Evolutionary conservation across 2,888 invertebrate species (phyloP).

Genomic region (Nomada lathburiana): DNA sequence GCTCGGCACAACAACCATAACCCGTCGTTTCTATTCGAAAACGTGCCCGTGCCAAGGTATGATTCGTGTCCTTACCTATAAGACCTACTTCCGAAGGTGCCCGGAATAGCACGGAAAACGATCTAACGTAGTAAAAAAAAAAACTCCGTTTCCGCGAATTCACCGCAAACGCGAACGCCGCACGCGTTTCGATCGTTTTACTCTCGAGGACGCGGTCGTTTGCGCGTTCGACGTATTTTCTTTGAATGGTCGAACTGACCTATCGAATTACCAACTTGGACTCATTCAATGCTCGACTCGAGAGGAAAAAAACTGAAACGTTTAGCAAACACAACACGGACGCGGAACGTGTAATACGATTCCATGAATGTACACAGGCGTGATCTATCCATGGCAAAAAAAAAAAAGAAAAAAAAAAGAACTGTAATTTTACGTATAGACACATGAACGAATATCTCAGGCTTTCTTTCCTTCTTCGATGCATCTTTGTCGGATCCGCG

Average conservation of each 20-base stretch:
- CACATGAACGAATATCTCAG: not conserved
- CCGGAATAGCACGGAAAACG: conserved; percentile 21
- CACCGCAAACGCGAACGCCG: not conserved
- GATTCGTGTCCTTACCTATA: conserved; percentile 43
- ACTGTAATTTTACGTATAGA: conserved; percentile 43
- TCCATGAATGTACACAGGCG: not conserved
- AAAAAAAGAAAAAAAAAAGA: conserved; percentile 39
- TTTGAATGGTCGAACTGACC: not conserved
- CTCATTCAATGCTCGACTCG: not conserved
- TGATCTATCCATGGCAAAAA: conserved; percentile 20
- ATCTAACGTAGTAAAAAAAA: not conserved
- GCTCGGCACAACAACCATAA: conserved; percentile 1
- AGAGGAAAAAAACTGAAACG: not conserved
- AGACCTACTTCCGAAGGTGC: conserved; percentile 40
- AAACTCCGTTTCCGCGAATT: not conserved
- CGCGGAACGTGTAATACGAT: not conserved
- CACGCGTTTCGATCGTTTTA: not conserved
- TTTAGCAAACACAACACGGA: not conserved
- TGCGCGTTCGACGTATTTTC: not conserved
- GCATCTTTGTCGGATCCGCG: conserved; percentile 40
- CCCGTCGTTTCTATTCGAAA: conserved; percentile 18
- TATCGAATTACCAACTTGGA: conserved; percentile 7
- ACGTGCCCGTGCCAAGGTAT: conserved; percentile 47
- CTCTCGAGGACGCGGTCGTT: conserved; percentile 1
- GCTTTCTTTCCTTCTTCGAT: conserved; percentile 25